phyloP scores from a whole-genome alignment of 2,888 invertebrate genomes.

The Xylota segnis region DNA sequence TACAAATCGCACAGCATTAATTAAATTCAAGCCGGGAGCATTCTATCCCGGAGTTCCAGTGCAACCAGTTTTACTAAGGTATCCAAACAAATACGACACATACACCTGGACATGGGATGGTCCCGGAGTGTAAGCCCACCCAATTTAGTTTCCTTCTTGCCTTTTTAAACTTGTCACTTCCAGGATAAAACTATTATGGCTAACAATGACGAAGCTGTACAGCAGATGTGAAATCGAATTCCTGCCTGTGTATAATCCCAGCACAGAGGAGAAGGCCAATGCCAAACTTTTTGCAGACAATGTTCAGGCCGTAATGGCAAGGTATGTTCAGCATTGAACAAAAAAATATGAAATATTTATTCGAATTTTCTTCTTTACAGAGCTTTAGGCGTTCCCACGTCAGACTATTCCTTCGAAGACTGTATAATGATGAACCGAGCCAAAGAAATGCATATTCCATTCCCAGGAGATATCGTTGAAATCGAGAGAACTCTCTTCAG shows the following conservation, averaged over 20 bases:
- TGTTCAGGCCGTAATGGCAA: slow-evolving; percentile 95
- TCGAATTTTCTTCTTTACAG: slow-evolving; percentile 84
- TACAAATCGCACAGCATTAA: slow-evolving; percentile 95
- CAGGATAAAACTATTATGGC: slow-evolving; percentile 93
- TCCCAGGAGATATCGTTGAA: slow-evolving; percentile 90
- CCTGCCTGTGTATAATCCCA: slow-evolving; percentile 95
- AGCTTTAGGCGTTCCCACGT: slow-evolving; percentile 92
- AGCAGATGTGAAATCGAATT: slow-evolving; percentile 96
- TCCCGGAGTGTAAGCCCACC: slow-evolving; percentile 92
- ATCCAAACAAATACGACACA: slow-evolving; percentile 94
- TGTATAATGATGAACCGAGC: slow-evolving; percentile 93
- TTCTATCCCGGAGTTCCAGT: slow-evolving; percentile 98
- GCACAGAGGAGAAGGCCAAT: slow-evolving; percentile 92
- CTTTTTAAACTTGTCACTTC: slow-evolving; percentile 78
- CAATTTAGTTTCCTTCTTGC: not conserved
- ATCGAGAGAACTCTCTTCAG: slow-evolving; percentile 91
- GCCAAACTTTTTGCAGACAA: slow-evolving; percentile 95
- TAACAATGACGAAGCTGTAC: slow-evolving; percentile 94
- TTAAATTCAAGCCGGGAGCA: slow-evolving; percentile 95
- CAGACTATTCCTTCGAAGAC: slow-evolving; percentile 97
- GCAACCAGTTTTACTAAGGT: slow-evolving; percentile 96
- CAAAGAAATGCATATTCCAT: slow-evolving; percentile 92
- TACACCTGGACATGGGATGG: slow-evolving; percentile 98
- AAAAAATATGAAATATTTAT: not conserved
- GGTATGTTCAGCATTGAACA: slow-evolving; percentile 86